Evolutionary conservation across 2,888 invertebrate species (phyloP).

Genomic region (Drosophila macrospina): DNA sequence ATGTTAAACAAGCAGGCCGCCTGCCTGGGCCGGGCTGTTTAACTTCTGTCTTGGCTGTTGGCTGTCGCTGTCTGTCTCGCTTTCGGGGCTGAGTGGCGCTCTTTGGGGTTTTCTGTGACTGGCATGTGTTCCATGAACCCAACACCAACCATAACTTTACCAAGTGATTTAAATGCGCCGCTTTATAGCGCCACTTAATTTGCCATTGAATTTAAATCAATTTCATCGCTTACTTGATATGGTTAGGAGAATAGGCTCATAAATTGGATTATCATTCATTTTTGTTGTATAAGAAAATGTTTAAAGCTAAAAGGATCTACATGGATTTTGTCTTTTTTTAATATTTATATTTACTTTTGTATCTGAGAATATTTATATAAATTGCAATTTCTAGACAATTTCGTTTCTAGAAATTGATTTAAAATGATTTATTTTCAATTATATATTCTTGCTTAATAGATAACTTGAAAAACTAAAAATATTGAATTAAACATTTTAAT

Average conservation of each 20-base stretch:
- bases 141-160: conserved; percentile 26
- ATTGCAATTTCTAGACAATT: too few species aligned
- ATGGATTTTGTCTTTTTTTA: too few species aligned
- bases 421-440: too few species aligned
- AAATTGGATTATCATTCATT: conserved; percentile 8
- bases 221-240: conserved; percentile 20
- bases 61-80: conserved; percentile 9
- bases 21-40: conserved; percentile 13
- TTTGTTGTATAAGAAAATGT: neutral
- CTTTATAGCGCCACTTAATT: conserved; percentile 76
- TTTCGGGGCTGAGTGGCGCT: conserved; percentile 32
- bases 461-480: too few species aligned
- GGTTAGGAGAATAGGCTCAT: neutral
- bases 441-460: too few species aligned
- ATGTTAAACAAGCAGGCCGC: conserved; percentile 67
- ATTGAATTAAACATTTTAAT: too few species aligned
- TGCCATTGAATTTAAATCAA: conserved; percentile 71
- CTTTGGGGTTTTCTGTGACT: conserved; percentile 36
- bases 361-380: too few species aligned
- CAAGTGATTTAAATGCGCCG: conserved; percentile 74
- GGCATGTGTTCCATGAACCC: conserved; percentile 36
- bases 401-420: too few species aligned
- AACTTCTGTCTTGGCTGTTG: conserved; percentile 29
- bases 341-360: too few species aligned
- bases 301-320: too few species aligned